A percentile compares a stretch with the other conserved stretches of the same genome.
Evolutionary conservation across 2,888 invertebrate species (phyloP).

Genomic region (Glyphotaelius pellucidus): DNA sequence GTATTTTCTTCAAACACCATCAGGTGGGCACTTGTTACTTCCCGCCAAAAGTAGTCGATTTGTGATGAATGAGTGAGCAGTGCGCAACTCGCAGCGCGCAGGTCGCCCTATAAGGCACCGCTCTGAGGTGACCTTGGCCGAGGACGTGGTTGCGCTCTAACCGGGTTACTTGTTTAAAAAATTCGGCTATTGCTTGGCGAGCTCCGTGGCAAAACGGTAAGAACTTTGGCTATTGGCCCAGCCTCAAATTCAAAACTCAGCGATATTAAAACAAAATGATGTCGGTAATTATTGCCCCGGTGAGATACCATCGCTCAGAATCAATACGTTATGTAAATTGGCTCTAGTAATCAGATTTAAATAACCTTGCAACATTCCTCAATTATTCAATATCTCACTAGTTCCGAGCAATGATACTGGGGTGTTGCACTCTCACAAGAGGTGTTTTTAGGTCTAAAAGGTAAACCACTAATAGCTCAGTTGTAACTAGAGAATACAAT

Average conservation of each 20-base stretch:
- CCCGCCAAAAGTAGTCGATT: not conserved
- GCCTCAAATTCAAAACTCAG: too few relatives aligned
- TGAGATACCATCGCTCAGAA: not conserved
- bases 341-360: too few relatives aligned
- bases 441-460: not conserved
- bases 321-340: not conserved
- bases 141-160: not conserved
- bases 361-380: not conserved
- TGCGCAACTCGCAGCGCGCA: not conserved
- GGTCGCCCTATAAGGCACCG: conserved; percentile 37
- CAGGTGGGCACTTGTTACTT: not conserved
- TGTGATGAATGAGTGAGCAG: not conserved
- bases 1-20: not conserved
- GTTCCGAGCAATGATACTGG: not conserved
- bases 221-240: not conserved
- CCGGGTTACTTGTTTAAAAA: not conserved
- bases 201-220: not conserved
- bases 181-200: not conserved
- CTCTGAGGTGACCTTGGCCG: not conserved
- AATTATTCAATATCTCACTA: not conserved
- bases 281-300: not conserved
- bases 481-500: too few relatives aligned
- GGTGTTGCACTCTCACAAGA: not conserved
- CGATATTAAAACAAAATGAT: too few relatives aligned
- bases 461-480: not conserved